Evolutionary conservation across 2,888 invertebrate genomes (phyloP).

Genomic region (Trileptium ribeirensis): DNA sequence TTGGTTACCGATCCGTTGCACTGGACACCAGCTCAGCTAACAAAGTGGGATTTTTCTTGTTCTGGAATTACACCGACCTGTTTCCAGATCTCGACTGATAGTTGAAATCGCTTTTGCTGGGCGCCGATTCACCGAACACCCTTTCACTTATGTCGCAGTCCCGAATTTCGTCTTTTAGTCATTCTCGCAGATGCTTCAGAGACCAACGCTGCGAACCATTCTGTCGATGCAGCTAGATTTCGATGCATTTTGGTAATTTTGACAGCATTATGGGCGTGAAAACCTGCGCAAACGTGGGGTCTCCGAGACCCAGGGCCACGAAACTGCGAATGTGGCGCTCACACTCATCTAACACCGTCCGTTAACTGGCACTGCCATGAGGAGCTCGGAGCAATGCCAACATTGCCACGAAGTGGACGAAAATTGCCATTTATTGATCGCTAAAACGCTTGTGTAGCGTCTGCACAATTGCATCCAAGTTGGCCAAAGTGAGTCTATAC

Average conservation of each 20-base stretch:
- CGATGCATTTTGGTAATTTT: not conserved
- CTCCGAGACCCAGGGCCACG: not conserved
- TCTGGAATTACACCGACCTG: not conserved
- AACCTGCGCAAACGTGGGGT: not conserved
- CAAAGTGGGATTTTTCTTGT: not conserved
- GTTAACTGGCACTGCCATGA: not conserved
- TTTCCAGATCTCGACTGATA: too few relatives aligned
- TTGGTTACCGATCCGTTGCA: not conserved
- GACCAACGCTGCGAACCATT: not conserved
- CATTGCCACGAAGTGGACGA: not conserved
- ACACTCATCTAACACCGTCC: not conserved
- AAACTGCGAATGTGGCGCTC: not conserved
- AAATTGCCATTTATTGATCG: not conserved
- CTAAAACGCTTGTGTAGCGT: not conserved
- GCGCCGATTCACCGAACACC: not conserved
- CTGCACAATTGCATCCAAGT: not conserved
- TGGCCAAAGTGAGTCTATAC: not conserved
- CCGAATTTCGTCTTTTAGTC: not conserved
- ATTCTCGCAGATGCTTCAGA: not conserved
- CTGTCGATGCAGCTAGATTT: not conserved
- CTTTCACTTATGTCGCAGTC: not conserved
- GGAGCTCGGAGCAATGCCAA: not conserved
- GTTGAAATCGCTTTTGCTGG: not conserved
- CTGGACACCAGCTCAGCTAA: not conserved
- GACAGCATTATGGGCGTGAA: not conserved